phyloP scores from a whole-genome alignment of 1,140 invertebrate species.

The Lysiphlebus fabarum region DNA sequence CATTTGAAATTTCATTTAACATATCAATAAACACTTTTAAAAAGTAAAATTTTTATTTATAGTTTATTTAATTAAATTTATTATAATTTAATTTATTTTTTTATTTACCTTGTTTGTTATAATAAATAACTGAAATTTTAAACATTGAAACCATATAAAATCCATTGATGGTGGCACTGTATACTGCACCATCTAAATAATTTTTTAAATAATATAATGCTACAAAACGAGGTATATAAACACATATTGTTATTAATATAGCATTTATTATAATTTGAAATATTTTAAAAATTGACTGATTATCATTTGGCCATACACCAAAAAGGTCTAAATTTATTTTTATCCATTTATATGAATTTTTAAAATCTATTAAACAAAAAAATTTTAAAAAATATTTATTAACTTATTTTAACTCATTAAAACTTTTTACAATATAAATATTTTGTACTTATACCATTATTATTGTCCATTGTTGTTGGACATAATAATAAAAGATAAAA shows the following conservation, averaged over 20 bases:
- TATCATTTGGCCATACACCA: slow-evolving; percentile 16
- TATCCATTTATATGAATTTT: background rate
- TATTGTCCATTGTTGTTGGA: background rate
- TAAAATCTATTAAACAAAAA: too few species aligned
- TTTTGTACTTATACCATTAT: too few species aligned
- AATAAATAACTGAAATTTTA: slow-evolving; percentile 15
- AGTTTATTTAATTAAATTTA: too few species aligned
- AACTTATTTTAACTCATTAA: too few species aligned
- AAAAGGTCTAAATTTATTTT: slow-evolving; percentile 6
- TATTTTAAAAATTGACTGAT: slow-evolving; percentile 5
- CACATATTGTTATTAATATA: background rate
- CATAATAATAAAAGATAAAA: too few species aligned
- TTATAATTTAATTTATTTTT: too few species aligned
- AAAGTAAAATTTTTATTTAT: too few species aligned
- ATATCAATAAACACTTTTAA: slow-evolving; percentile 23
- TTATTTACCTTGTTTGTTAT: slow-evolving; percentile 16
- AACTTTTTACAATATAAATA: too few species aligned
- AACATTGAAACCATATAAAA: slow-evolving; percentile 1
- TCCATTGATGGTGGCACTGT: background rate
- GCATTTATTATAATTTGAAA: background rate
- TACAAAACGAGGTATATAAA: background rate
- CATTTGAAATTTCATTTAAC: slow-evolving; percentile 20
- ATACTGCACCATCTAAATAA: background rate
- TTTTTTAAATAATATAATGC: background rate
- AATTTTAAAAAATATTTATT: too few species aligned